phyloP scores from a whole-genome alignment of 2,113 vertebrate species.

The Copsychus sechellarum region DNA sequence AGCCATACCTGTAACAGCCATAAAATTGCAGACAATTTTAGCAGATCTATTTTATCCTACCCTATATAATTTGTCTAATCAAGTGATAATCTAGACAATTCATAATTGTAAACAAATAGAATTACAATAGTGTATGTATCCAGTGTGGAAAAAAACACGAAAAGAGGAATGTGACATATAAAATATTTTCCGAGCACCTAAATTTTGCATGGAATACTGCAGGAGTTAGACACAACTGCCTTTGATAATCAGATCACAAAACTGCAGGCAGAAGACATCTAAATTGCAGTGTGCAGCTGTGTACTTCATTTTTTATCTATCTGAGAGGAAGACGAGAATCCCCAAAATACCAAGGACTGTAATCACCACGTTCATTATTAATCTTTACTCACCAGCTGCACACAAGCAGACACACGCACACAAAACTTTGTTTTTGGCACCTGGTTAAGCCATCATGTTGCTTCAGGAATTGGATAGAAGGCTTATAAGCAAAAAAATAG shows the following conservation, averaged over 20 bases:
- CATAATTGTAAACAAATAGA: neutral
- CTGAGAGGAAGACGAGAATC: slow-evolving; percentile 36
- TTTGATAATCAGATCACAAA: slow-evolving; percentile 20
- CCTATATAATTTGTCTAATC: neutral
- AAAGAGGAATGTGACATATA: neutral
- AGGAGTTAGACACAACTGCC: neutral
- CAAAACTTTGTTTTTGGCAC: neutral
- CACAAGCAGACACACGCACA: neutral
- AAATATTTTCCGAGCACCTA: neutral
- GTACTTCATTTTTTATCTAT: slow-evolving; percentile 60
- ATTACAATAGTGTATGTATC: neutral
- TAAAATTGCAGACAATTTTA: neutral
- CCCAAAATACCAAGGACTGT: slow-evolving; percentile 50
- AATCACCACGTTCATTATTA: slow-evolving; percentile 67
- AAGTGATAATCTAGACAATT: neutral
- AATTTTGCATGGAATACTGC: neutral
- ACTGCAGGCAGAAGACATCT: slow-evolving; percentile 35
- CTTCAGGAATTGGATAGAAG: neutral
- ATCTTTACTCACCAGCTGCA: slow-evolving; percentile 48
- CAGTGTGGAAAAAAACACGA: neutral
- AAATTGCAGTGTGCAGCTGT: slow-evolving; percentile 63
- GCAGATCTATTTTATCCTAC: neutral
- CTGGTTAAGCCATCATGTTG: slow-evolving; percentile 13
- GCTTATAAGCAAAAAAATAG: neutral
- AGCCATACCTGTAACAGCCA: neutral